These are phyloP conservation scores for Paedocypris sp. DNA, from an alignment of 2,113 vertebrate genomes.

Conservation along the genomic window DNA sequence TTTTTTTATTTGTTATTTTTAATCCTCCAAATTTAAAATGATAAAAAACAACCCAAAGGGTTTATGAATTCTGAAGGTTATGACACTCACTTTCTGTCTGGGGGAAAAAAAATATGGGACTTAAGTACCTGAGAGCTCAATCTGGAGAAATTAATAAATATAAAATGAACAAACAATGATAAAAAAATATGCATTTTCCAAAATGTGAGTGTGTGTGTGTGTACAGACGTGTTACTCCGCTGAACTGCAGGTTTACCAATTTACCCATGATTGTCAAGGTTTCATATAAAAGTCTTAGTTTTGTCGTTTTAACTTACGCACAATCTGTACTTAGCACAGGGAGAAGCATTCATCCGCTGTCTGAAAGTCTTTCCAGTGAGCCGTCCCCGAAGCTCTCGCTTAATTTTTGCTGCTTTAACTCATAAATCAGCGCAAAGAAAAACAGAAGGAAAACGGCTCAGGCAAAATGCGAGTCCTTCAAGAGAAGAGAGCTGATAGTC, in stretches of 20 bases:
- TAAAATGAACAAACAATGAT: too few species aligned
- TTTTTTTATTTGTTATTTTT: too few species aligned
- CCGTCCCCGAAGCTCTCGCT: constrained; percentile 41
- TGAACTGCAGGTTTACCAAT: neutral
- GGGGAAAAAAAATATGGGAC: too few species aligned
- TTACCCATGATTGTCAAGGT: neutral
- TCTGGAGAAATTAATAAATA: too few species aligned
- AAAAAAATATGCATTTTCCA: too few species aligned
- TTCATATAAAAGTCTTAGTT: neutral
- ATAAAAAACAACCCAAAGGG: too few species aligned
- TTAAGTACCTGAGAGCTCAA: too few species aligned
- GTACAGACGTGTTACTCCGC: too few species aligned
- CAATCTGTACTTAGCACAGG: constrained; percentile 37
- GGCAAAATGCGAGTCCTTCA: constrained; percentile 52
- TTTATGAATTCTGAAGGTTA: too few species aligned
- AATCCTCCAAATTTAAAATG: too few species aligned
- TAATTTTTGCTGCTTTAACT: constrained; percentile 61
- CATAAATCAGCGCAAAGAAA: constrained; percentile 63
- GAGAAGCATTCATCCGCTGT: constrained; percentile 56
- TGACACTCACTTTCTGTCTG: too few species aligned
- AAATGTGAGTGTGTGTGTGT: too few species aligned
- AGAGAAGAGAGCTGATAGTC: constrained; percentile 36
- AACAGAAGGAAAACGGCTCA: constrained; percentile 61
- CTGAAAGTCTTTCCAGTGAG: constrained; percentile 27
- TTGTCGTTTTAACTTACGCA: neutral